Evolutionary conservation across 2,113 vertebrate species (phyloP), one percentile per base, ranked within the genome.

Genomic region (Steatornis caripensis): DNA sequence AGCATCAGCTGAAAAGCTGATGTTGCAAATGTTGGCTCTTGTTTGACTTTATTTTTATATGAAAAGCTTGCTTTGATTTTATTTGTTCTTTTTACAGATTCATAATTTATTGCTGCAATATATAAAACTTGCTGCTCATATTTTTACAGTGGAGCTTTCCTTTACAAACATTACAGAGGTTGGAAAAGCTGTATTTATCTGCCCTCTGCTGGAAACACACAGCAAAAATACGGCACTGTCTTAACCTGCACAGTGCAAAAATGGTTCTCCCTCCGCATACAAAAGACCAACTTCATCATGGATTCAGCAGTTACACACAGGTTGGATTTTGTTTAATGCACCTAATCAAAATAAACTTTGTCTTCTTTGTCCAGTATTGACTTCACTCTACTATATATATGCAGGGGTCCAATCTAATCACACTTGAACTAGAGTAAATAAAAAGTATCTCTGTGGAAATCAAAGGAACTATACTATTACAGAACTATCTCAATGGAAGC

Each of bases 191-290:
- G 74, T 71, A 36, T 75, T 87, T 88, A 64, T 90, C 77, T 87
- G 95, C 93, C 97, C 96, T 92, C 97, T 96, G 61, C 94, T 97
- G 97, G 97, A 84, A 94, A 29, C 55, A 72, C 21, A 23, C 46
- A 36, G 87, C 41, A 84, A 62, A 77, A 55, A 60, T 5, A 48
- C n/a, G 82, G 77, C 55, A 11, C 62, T 24, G 54, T 13, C 87
- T 9, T 20, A 11, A 43, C 32, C 23, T 45, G n/a, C 69, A 17
- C 36, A 19, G 20, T 7, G 29, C 6, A 13, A 45, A 90, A 79
- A 54, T 9, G 17, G 20, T 32, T 91, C n/a, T 41, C 8, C 2
- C 15, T 61, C 22, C 53, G 24, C 65, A 32, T 0, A 53, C 8
- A 75, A 26, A 65, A 43, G 34, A 49, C 24, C 29, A 68, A 6